A percentile compares a stretch with the other conserved stretches of the same genome.
Evolutionary conservation across 2,797 vertebrate genomes (phyloP).

Genomic region (Pseudopleuronectes americanus): DNA sequence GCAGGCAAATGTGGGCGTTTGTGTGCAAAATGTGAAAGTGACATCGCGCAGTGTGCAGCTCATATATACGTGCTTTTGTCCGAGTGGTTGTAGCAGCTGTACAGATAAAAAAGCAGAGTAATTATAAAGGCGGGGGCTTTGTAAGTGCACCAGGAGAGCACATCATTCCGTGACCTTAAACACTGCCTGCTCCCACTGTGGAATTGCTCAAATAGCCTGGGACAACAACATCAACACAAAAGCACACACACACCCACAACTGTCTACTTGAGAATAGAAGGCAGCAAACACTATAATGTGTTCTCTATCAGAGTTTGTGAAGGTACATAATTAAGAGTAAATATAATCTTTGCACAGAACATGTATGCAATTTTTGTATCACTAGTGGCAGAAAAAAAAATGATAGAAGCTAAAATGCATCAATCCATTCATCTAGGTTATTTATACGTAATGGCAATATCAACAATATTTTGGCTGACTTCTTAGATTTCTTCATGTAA

Average conservation of each 20-base stretch:
- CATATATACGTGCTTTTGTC: constrained; percentile 19
- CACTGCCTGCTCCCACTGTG: constrained; percentile 33
- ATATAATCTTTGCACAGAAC: not conserved
- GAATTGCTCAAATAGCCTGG: constrained; percentile 71
- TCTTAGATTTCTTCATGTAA: too few species aligned
- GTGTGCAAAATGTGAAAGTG: constrained; percentile 27
- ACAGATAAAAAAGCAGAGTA: constrained; percentile 65
- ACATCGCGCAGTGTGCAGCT: constrained; percentile 8
- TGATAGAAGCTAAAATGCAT: too few species aligned
- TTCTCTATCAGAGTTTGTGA: not conserved
- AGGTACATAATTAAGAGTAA: not conserved
- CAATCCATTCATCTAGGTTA: too few species aligned
- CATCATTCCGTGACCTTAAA: constrained; percentile 63
- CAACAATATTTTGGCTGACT: too few species aligned
- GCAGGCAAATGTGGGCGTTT: constrained; percentile 47
- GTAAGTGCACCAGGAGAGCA: constrained; percentile 60
- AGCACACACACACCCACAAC: constrained; percentile 4
- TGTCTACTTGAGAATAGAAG: constrained; percentile 32
- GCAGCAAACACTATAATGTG: constrained; percentile 30
- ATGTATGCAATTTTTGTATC: too few species aligned
- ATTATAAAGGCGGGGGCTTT: constrained; percentile 66
- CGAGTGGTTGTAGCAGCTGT: constrained; percentile 24
- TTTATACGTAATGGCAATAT: too few species aligned
- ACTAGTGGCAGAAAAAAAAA: not conserved
- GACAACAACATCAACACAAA: constrained; percentile 55